Conservation (phyloP, 2,888 invertebrate species). For the Perithous albicinctus region DNA sequence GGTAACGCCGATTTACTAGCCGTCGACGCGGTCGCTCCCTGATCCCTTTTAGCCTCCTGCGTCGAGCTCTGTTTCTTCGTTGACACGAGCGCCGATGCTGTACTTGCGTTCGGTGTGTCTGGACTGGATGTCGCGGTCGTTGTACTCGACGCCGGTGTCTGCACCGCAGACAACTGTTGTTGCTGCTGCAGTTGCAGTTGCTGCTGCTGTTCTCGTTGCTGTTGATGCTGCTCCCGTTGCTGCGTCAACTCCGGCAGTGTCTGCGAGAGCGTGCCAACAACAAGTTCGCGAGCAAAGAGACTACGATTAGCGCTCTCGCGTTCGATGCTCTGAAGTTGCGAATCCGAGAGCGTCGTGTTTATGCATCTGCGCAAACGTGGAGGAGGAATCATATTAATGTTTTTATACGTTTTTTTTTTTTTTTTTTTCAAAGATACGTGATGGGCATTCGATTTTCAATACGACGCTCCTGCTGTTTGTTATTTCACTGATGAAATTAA, state of each 20-base stretch:
- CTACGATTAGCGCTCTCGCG: constrained; percentile 83
- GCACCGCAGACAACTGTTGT: constrained; percentile 69
- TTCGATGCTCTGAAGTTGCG: constrained; percentile 82
- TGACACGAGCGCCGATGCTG: constrained; percentile 67
- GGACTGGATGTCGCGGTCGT: constrained; percentile 78
- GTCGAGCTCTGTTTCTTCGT: constrained; percentile 77
- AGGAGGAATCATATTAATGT: constrained; percentile 49
- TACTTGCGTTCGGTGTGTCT: constrained; percentile 78
- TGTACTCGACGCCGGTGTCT: constrained; percentile 77
- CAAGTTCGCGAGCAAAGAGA: constrained; percentile 81
- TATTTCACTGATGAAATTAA: constrained; percentile 2
- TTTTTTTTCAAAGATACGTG: not conserved
- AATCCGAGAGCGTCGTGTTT: constrained; percentile 81
- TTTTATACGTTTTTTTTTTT: constrained; percentile 23
- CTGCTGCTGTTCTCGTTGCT: no score
- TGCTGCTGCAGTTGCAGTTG: constrained; percentile 73
- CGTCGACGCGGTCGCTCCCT: constrained; percentile 63
- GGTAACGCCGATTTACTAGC: constrained; percentile 62
- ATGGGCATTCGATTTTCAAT: not conserved
- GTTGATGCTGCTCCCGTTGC: constrained; percentile 78
- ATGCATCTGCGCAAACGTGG: constrained; percentile 78
- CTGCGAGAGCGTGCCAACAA: constrained; percentile 81
- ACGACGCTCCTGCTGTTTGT: constrained; percentile 18
- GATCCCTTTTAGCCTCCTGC: constrained; percentile 79
- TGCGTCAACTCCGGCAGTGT: constrained; percentile 80